A percentile compares a stretch with the other conserved stretches of the same genome.
These are phyloP conservation scores for Bombus balteatus DNA, from an alignment of 1,140 invertebrate genomes.

Conservation along the genomic window DNA sequence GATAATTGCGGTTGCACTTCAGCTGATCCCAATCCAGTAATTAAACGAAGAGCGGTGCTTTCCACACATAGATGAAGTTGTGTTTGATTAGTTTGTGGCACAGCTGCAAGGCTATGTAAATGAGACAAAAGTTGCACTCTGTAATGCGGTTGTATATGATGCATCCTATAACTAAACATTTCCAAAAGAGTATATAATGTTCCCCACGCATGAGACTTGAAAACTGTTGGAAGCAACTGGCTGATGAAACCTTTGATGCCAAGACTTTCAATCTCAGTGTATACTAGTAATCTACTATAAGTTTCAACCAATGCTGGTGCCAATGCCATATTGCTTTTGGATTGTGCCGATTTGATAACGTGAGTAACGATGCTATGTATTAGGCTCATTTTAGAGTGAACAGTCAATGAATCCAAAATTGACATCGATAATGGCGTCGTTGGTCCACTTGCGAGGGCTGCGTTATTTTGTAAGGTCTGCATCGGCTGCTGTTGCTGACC, in stretches of 20 bases:
- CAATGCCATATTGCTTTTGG: conserved; percentile 91
- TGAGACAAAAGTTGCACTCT: conserved; percentile 95
- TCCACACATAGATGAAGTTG: conserved; percentile 97
- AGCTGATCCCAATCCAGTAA: conserved; percentile 94
- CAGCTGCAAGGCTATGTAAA: conserved; percentile 93
- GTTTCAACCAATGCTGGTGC: conserved; percentile 97
- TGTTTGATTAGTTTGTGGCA: conserved; percentile 96
- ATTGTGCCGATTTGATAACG: conserved; percentile 93
- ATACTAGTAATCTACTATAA: conserved; percentile 95
- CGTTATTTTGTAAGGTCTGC: conserved; percentile 81
- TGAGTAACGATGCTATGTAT: conserved; percentile 96
- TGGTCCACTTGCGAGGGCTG: conserved; percentile 84
- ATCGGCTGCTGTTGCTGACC: conserved; percentile 80
- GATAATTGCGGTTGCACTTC: conserved; percentile 96
- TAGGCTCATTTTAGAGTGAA: conserved; percentile 98
- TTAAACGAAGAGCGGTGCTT: conserved; percentile 94
- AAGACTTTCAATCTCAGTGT: conserved; percentile 98
- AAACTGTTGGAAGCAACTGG: conserved; percentile 94
- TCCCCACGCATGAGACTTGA: conserved; percentile 96
- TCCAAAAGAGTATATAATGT: conserved; percentile 96
- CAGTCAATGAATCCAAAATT: conserved; percentile 96
- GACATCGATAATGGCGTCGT: conserved; percentile 95
- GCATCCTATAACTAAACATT: conserved; percentile 98
- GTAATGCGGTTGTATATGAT: conserved; percentile 98
- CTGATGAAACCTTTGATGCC: conserved; percentile 98